Evolutionary conservation across 2,113 vertebrate species (phyloP).

Genomic region (Tupaia tana): DNA sequence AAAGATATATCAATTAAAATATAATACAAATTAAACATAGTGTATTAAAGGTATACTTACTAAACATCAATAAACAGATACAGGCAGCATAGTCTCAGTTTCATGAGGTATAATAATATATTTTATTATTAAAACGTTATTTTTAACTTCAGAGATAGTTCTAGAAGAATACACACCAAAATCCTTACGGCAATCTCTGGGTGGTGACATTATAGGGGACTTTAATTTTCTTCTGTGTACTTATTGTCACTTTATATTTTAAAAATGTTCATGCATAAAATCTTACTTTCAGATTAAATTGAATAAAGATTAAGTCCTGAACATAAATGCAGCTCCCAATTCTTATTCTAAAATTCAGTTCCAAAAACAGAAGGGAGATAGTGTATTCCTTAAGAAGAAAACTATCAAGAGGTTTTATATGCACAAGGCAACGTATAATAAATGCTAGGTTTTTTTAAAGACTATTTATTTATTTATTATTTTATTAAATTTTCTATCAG

Average conservation of each 20-base stretch:
- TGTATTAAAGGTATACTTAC: background rate
- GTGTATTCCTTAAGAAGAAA: background rate
- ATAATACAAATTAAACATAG: background rate
- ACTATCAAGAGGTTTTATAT: background rate
- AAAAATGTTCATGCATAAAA: background rate
- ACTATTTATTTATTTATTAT: too few species aligned
- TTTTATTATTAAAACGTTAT: too few species aligned
- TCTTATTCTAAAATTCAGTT: conserved; percentile 39
- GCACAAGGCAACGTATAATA: background rate
- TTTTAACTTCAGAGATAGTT: conserved; percentile 14
- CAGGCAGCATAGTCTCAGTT: background rate
- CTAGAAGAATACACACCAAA: background rate
- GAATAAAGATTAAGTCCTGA: conserved; percentile 4
- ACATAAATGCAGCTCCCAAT: background rate
- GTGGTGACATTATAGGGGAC: background rate
- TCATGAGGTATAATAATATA: background rate
- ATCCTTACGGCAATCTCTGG: background rate
- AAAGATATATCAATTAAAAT: too few species aligned
- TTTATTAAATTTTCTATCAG: too few species aligned
- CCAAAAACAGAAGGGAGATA: background rate
- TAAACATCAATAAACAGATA: background rate
- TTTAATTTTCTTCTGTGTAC: background rate
- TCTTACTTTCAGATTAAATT: background rate
- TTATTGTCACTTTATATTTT: conserved; percentile 7
- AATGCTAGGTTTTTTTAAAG: background rate